Evolutionary conservation across 2,888 invertebrate genomes (phyloP).

Genomic region (Calameuta pallipes): DNA sequence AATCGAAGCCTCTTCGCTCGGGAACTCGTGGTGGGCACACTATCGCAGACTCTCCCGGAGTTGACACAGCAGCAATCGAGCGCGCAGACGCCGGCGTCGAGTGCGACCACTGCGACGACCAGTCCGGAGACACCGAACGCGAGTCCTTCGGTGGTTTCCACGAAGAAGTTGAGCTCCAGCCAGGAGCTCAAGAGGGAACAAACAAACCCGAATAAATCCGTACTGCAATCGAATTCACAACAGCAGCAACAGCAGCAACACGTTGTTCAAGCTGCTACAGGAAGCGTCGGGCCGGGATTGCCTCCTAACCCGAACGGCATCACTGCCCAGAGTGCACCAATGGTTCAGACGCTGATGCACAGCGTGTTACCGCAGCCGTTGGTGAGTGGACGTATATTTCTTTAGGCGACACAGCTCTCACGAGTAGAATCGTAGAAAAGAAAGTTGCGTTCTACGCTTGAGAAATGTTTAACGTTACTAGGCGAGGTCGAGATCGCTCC

Average conservation of each 20-base stretch:
- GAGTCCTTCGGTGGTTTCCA: slow-evolving; percentile 36
- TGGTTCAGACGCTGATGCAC: slow-evolving; percentile 64
- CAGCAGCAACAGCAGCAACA: slow-evolving; percentile 37
- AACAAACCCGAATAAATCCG: slow-evolving; percentile 20
- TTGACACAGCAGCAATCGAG: slow-evolving; percentile 49
- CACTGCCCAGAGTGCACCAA: slow-evolving; percentile 53
- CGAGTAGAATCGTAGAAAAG: not conserved
- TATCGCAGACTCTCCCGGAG: slow-evolving; percentile 59
- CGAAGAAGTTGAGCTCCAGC: slow-evolving; percentile 49
- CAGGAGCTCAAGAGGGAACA: slow-evolving; percentile 56
- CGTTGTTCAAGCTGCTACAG: slow-evolving; percentile 44
- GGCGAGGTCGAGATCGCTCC: not conserved
- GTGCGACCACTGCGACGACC: slow-evolving; percentile 47
- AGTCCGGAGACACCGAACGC: slow-evolving; percentile 56
- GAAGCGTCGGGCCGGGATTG: slow-evolving; percentile 52
- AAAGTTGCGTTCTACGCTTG: not conserved
- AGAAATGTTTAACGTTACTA: not conserved
- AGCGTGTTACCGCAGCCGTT: slow-evolving; percentile 63
- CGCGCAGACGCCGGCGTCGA: slow-evolving; percentile 49
- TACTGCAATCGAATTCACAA: slow-evolving; percentile 16
- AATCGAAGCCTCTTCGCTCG: slow-evolving; percentile 61
- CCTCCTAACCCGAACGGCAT: slow-evolving; percentile 57
- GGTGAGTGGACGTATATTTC: slow-evolving; percentile 44
- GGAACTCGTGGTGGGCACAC: slow-evolving; percentile 59
- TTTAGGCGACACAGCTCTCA: not conserved